These are phyloP conservation scores for Dolichopus griseipennis DNA, from an alignment of 2,888 invertebrate genomes.

Conservation along the genomic window DNA sequence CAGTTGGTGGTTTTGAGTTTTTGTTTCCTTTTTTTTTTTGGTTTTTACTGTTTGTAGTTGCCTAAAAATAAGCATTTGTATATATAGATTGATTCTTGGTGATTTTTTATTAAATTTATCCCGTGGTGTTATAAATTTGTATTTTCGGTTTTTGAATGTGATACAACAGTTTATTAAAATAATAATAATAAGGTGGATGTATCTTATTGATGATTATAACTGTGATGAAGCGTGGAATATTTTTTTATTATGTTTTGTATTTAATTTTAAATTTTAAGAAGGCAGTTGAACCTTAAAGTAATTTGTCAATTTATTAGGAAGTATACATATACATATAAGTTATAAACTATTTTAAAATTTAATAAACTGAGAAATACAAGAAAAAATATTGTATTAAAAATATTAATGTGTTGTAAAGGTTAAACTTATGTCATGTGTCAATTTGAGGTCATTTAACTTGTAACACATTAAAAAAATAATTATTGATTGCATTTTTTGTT, in stretches of 20 bases:
- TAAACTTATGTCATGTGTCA: neutral
- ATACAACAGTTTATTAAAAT: neutral
- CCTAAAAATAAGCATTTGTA: neutral
- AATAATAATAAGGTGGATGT: neutral
- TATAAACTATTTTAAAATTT: neutral
- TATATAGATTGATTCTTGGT: neutral
- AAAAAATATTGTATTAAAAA: too few species aligned
- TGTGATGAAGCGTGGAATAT: neutral
- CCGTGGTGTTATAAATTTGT: conserved; percentile 1
- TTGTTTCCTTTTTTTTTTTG: neutral
- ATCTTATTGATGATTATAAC: too few species aligned
- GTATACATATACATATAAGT: too few species aligned
- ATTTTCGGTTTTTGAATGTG: neutral
- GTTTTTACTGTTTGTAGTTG: too few species aligned
- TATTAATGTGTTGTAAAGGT: too few species aligned
- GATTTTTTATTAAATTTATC: neutral
- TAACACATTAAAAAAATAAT: too few species aligned
- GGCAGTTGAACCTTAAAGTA: neutral
- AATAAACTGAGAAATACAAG: too few species aligned
- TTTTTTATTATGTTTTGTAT: too few species aligned
- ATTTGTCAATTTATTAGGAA: neutral
- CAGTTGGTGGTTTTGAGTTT: neutral
- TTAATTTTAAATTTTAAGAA: neutral
- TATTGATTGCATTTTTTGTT: too few species aligned
- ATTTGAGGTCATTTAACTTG: neutral